Percentiles rank a stretch among this genome's conserved stretches.
Conservation (phyloP, 2,888 invertebrate genomes). For the Congeria kusceri region DNA sequence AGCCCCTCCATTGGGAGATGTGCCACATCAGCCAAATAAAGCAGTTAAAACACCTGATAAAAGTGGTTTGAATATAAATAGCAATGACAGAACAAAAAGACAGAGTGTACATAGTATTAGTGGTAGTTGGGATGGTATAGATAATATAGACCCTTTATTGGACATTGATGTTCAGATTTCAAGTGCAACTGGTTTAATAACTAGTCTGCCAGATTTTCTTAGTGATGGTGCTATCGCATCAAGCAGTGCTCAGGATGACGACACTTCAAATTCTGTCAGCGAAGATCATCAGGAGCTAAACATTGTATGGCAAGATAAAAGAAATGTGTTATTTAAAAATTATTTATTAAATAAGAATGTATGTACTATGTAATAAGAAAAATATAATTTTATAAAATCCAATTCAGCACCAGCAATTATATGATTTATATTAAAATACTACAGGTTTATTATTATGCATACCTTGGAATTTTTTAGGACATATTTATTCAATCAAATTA, state of each 20-base stretch:
- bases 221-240: slow-evolving; percentile 74
- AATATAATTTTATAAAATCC: no score
- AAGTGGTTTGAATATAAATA: neutral
- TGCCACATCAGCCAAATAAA: slow-evolving; percentile 37
- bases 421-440: no score
- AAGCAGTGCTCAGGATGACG: slow-evolving; percentile 10
- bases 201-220: slow-evolving; percentile 79
- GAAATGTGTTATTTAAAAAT: no score
- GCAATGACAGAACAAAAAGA: slow-evolving; percentile 5
- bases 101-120: slow-evolving; percentile 10
- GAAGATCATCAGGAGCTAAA: slow-evolving; percentile 8
- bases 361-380: no score
- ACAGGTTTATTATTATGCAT: no score
- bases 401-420: no score
- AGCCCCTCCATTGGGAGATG: slow-evolving; percentile 69
- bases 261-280: neutral
- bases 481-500: no score
- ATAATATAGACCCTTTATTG: neutral
- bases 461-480: no score
- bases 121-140: neutral
- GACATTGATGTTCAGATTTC: neutral
- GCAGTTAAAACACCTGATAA: slow-evolving; percentile 20
- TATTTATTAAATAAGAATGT: no score
- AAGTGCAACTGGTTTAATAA: slow-evolving; percentile 5
- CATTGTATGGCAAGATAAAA: neutral